Evolutionary conservation across 2,888 invertebrate species (phyloP), one percentile per base, ranked within the genome.

Genomic region (Cantharis rustica): DNA sequence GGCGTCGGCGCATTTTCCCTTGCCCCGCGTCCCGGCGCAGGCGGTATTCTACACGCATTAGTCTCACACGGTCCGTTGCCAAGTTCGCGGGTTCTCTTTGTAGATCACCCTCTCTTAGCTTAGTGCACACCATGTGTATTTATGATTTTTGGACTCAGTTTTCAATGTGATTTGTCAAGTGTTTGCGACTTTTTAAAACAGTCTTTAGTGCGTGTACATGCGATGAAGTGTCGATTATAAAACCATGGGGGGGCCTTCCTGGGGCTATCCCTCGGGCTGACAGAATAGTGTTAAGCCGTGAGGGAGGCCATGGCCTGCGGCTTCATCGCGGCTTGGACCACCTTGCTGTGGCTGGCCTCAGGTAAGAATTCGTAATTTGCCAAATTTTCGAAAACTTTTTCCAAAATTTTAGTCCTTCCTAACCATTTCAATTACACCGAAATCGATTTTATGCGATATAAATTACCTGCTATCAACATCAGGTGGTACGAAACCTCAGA

Each of bases 261-360:
- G 90, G 90, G 90, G 90, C 89, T 89, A 89, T 90, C 90, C 90
- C 90, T 90, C 90, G 89, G 89, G 87, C 85, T 89, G 90, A 90
- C 89, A 89, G 89, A 87, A 86, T 84, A 86, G 84, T 87, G 86
- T 84, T 86, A 85, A 86, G 86, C 85, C 85, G 85, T 84, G 84
- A 85, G 84, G 83, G 84, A 84, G 85, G 85, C 84, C 85, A 86
- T 86, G 86, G 86, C 84, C 83, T 82, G 83, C 84, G 84, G 85
- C 84, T 83, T 86, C 82, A 85, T 87, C 85, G 87, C 87, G 86
- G 86, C 87, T 86, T 87, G 87, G 88, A 87, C 88, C 88, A 87
- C 85, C 84, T 84, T 86, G 85, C 85, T 87, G 85, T 87, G 87
- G 86, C 85, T 86, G 82, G 86, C 86, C 85, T 85, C 86, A 86